Evolutionary conservation across 35 echinoderm and acorn worm species (phyloP).

Genomic region (Patiria miniata): DNA sequence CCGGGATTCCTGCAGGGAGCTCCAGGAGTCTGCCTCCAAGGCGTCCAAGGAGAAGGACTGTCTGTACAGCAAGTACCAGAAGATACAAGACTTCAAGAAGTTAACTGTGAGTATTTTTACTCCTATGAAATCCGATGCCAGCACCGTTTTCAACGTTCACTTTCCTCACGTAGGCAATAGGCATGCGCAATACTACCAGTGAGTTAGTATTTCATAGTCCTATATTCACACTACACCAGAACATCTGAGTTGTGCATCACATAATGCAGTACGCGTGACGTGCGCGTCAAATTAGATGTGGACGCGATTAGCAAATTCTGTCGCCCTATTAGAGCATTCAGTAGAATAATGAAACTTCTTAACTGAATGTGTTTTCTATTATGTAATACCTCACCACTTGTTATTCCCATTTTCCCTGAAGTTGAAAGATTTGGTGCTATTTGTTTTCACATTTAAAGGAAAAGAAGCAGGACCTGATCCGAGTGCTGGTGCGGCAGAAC

Average conservation of each 20-base stretch:
- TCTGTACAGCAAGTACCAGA: slow-evolving; percentile 66
- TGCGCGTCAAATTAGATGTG: too few species aligned
- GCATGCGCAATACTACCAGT: too few species aligned
- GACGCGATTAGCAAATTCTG: too few species aligned
- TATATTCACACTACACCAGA: too few species aligned
- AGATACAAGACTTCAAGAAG: slow-evolving; percentile 71
- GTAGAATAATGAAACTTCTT: too few species aligned
- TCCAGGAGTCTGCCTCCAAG: slow-evolving; percentile 31
- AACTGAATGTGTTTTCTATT: not conserved
- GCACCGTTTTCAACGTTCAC: too few species aligned
- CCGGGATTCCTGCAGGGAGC: slow-evolving; percentile 6
- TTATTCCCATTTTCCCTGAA: not conserved
- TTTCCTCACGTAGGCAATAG: too few species aligned
- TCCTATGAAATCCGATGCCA: too few species aligned
- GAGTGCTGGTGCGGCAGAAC: slow-evolving; percentile 74
- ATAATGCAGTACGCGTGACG: too few species aligned
- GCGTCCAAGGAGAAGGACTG: slow-evolving; percentile 56
- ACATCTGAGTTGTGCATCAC: too few species aligned
- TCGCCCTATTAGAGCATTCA: too few species aligned
- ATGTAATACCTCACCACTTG: not conserved
- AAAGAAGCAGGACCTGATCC: slow-evolving; percentile 76
- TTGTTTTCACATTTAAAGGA: slow-evolving; percentile 43
- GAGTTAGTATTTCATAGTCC: too few species aligned
- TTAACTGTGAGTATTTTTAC: slow-evolving; percentile 72
- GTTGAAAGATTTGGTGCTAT: not conserved